Evolutionary conservation across 2,113 vertebrate genomes (phyloP).

Genomic region (Platysternon megacephalum): DNA sequence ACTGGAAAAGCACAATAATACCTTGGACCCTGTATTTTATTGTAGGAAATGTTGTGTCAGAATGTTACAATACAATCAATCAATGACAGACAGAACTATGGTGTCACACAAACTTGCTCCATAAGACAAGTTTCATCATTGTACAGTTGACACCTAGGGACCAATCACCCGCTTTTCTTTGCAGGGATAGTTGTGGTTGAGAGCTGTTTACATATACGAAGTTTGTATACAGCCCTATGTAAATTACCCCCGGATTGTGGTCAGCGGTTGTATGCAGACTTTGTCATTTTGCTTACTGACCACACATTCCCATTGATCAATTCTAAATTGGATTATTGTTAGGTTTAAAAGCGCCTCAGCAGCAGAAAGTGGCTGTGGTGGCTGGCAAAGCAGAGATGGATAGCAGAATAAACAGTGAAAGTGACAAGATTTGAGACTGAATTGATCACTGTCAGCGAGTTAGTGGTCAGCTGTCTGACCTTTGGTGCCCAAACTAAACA

Average conservation of each 20-base stretch:
- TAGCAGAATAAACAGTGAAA: slow-evolving; percentile 84
- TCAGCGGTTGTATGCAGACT: slow-evolving; percentile 77
- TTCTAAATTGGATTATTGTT: slow-evolving; percentile 90
- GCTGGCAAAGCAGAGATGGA: slow-evolving; percentile 85
- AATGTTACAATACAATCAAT: rapidly evolving
- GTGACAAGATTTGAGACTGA: slow-evolving; percentile 82
- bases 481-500: slow-evolving; percentile 82
- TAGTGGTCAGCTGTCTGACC: slow-evolving; percentile 86
- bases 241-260: slow-evolving; percentile 69
- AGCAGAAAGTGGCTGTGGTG: slow-evolving; percentile 85
- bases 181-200: background rate
- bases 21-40: background rate
- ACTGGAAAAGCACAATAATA: background rate
- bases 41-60: background rate
- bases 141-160: background rate
- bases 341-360: slow-evolving; percentile 88
- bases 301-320: slow-evolving; percentile 85
- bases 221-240: slow-evolving; percentile 27
- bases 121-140: background rate
- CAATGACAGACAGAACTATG: rapidly evolving
- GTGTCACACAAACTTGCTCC: background rate
- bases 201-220: slow-evolving; percentile 29
- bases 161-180: background rate
- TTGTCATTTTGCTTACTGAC: slow-evolving; percentile 85
- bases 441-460: slow-evolving; percentile 89